Evolutionary conservation across 2,113 vertebrate species (phyloP), one percentile per base, ranked within the genome.

Genomic region (Argyrosomus japonicus): DNA sequence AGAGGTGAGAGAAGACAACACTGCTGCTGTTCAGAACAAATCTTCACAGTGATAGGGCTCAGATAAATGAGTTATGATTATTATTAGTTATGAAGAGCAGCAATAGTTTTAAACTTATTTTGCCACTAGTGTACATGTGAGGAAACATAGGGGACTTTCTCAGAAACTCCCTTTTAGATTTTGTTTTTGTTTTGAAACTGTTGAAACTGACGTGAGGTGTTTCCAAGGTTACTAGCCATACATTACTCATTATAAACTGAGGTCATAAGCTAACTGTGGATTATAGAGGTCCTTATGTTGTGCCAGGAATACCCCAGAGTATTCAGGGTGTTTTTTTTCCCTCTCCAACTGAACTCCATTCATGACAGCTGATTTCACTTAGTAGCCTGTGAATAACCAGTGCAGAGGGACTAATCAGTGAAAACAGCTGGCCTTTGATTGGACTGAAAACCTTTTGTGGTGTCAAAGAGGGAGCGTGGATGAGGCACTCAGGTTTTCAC

Each of bases 391-490:
- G 21, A 82, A 73, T 64, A 81, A 69, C 64, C 74, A 51, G 48
- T 6, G 69, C 79, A 48, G 78, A 82, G 75, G 25, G 61, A 69
- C 72, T 76, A 88, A 93, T 92, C 86, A 92, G 77, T 87, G 81
- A 25, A 43, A 81, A n/a, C 91, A 92, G 92, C 91, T 91, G 88
- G 47, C 19, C 56, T 78, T 21, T 83, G 87, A 88, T 87, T 88
- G 79, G 60, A 63, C 73, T 79, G 67, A 77, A 77, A 84, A 47
- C 29, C 57, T 65, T 75, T 29, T 57, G 68, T 21, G 56, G 74
- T 63, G 72, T 27, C 76, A 45, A 82, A 74, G 64, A 60, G 67
- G 78, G n/a, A 50, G 70, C 65, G 62, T 40, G 56, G 47, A 65
- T 75, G 54, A 48, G 47, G 68, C 18, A 75, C 82, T 70, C 9